Percentiles rank a stretch among this genome's conserved stretches.
Conservation (phyloP, 2,113 vertebrate species). For the Ctenodactylus gundi region DNA sequence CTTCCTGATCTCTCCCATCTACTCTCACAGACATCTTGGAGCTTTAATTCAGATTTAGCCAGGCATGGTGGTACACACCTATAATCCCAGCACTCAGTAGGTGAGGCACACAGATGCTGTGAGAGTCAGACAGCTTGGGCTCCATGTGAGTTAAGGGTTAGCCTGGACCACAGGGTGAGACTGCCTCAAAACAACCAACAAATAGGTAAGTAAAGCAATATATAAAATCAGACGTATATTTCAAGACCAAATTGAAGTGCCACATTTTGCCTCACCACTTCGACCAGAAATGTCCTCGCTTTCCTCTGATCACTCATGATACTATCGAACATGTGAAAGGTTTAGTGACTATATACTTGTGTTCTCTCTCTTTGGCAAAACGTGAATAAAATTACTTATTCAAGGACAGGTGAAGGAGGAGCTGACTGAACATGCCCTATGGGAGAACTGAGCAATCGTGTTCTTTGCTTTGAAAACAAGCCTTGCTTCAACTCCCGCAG, state of each 20-base stretch:
- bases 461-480: background rate
- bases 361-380: background rate
- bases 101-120: too few species aligned
- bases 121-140: too few species aligned
- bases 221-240: background rate
- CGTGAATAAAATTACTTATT: conserved; percentile 43
- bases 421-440: background rate
- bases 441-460: background rate
- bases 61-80: too few species aligned
- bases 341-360: background rate
- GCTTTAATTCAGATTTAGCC: too few species aligned
- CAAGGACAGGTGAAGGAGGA: background rate
- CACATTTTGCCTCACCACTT: background rate
- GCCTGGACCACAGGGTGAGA: too few species aligned
- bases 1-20: background rate
- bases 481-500: background rate
- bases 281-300: background rate
- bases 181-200: too few species aligned
- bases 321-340: background rate
- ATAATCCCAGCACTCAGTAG: too few species aligned
- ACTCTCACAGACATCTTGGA: background rate
- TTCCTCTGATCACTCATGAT: background rate
- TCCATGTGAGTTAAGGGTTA: too few species aligned
- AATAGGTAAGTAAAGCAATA: too few species aligned
- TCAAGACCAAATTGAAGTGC: background rate